Base-by-base conservation (phyloP, 2,797 vertebrate species). In the Loriculus beryllinus region DNA sequence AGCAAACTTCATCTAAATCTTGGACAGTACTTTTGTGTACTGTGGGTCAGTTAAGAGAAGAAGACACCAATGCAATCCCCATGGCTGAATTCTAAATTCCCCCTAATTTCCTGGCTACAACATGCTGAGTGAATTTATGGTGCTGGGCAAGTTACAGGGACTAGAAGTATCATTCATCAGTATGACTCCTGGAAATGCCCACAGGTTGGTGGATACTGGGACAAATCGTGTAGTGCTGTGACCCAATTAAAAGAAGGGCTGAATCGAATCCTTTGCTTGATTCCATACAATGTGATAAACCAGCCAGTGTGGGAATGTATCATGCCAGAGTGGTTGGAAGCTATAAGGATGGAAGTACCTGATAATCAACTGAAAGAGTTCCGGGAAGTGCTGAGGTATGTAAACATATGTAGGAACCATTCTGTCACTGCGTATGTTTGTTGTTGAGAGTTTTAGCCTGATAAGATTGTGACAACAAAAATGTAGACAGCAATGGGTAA, bases 171-270 rank as follows among this genome's bases (percentile, higher is more conserved):
- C 0, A 1, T 75, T 96, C 57, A 82, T 92, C 35, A 69, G n/a
- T 75, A 6, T 72, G 48, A 87, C 89, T 74, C n/a, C 45, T 96
- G 95, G 54, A 90, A 96, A 96, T 88, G 17, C 67, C 70, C 23
- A 75, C 94, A 99, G 99, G 99, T 99, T 92, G 99, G 99, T 77
- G 99, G 99, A 51, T 99, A 99, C 97, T 99, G 99, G 99, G 99
- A 99, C 97, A 99, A 99, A 93, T 99, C 99, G 0, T 99, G 99
- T 82, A 99, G 98, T 97, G 98, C 98, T 12, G 99, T 99, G 96
- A 99, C 98, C 23, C 99, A 99, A 48, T 96, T 99, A 87, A 99
- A 99, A 95, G 99, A 99, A 97, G 99, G 99, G 39, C 98, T 99
- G 96, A 99, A 99, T 96, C 97, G 99, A 57, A 99, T 99, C 95